Percentiles rank a stretch among this genome's conserved stretches.
Evolutionary conservation across 1,140 invertebrate genomes (phyloP).

Genomic region (Dryas iulia): DNA sequence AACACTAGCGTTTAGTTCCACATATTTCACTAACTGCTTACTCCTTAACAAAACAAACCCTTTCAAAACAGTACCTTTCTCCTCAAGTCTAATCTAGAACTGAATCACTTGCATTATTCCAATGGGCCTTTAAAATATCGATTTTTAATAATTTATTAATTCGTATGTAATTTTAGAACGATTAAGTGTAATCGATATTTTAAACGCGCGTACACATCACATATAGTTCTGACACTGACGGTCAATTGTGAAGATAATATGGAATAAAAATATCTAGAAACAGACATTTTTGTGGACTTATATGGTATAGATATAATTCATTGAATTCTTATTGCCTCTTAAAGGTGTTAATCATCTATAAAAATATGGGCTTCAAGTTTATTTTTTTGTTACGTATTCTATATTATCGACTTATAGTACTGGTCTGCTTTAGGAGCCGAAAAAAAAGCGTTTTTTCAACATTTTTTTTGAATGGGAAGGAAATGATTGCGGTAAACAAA

Average conservation of each 20-base stretch:
- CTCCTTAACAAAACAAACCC: neutral
- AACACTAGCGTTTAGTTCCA: neutral
- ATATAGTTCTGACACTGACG: neutral
- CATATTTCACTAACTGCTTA: neutral
- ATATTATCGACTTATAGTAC: too few species aligned
- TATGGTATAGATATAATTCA: neutral
- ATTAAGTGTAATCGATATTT: neutral
- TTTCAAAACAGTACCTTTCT: constrained; percentile 1
- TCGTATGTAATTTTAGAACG: neutral
- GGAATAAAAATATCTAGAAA: neutral
- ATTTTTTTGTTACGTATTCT: too few species aligned
- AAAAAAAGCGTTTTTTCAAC: too few species aligned
- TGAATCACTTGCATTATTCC: neutral
- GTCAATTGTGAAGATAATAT: neutral
- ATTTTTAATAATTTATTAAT: neutral
- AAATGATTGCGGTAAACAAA: too few species aligned
- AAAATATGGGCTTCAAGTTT: too few species aligned
- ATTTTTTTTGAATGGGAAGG: too few species aligned
- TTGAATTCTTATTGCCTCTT: neutral
- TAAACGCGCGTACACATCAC: neutral
- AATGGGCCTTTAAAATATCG: neutral
- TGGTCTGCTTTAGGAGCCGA: too few species aligned
- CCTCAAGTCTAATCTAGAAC: neutral
- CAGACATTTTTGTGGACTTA: neutral
- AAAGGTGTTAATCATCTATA: neutral